Conservation (phyloP, 2,888 invertebrate species). For the Ennomos erosarius region DNA sequence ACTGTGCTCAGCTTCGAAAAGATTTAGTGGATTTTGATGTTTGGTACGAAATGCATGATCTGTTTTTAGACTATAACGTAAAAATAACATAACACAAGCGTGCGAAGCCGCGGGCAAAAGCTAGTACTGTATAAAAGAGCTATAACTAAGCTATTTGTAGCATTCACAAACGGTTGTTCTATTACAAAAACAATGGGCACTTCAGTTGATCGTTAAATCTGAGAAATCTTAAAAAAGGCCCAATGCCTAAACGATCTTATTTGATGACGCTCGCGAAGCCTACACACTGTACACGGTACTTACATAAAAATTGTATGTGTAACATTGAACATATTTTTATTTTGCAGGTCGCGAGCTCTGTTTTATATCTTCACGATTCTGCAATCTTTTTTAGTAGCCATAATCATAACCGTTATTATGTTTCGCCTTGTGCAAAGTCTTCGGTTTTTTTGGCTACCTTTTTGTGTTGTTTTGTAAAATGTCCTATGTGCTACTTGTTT, state of each 20-base stretch:
- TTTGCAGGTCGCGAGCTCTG: slow-evolving; percentile 35
- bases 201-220: slow-evolving; percentile 1
- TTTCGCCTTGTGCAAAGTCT: slow-evolving; percentile 35
- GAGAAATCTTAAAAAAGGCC: neutral
- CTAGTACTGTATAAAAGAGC: too few species aligned
- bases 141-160: too few species aligned
- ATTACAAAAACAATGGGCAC: too few species aligned
- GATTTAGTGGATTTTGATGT: too few species aligned
- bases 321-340: slow-evolving; percentile 41
- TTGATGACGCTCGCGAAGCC: slow-evolving; percentile 21
- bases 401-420: slow-evolving; percentile 43
- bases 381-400: slow-evolving; percentile 43
- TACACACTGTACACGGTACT: slow-evolving; percentile 16
- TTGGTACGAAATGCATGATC: too few species aligned
- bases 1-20: too few species aligned
- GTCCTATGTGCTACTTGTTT: slow-evolving; percentile 3
- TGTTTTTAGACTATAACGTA: too few species aligned
- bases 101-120: too few species aligned
- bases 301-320: slow-evolving; percentile 32
- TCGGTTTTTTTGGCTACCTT: slow-evolving; percentile 37
- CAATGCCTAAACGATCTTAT: slow-evolving; percentile 7
- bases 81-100: too few species aligned
- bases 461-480: slow-evolving; percentile 17
- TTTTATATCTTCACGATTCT: slow-evolving; percentile 43
- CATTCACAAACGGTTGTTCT: too few species aligned